Base-by-base conservation (phyloP, 1,140 invertebrate genomes). In the Drosophila pseudoananassae region DNA sequence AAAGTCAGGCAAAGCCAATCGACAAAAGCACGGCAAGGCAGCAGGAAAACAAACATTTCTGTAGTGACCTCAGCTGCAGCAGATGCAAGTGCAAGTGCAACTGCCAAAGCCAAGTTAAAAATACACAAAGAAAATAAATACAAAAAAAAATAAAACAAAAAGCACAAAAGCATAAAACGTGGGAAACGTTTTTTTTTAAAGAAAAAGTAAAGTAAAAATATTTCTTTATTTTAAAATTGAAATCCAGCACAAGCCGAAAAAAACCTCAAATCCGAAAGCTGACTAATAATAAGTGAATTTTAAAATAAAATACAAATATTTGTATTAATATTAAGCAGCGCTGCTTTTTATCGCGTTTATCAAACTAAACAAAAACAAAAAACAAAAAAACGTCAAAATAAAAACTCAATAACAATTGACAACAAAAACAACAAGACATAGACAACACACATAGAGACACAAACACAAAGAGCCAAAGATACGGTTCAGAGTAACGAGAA, bases 381-480 rank as follows among this genome's bases (percentile, higher is more conserved):
- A 23, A 25, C 33, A 31, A 53, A 54, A 51, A 56, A 60, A 53
- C 40, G 50, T 23, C 31, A 64, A 43, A 63, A 52, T 47, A 47
- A 38, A 72, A 74, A 75, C 47, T 59, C 58, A 69, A 73, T 61
- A 72, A 74, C 71, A 87, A 71, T 55, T 56, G 58, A 68, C 53
- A 84, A 31, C 57, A 51, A 49, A 52, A 33, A 51, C 46, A 63
- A 43, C 58, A 36, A 36, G 14, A 12, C 49, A 65, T 25, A 14
- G 20, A n/a, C 23, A 54, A 27, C 4, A 27, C 6, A 27, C 5
- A 27, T 2, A 25, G 23, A 25, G 6, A 27, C 25, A 27, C 25
- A 27, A 27, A 27, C 5, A 27, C 25, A 27, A 5, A 27, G 25
- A 27, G 6, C 25, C 25, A 27, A 2, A 20, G 3, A 20, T 20